Evolutionary conservation across 2,888 invertebrate species (phyloP).

Genomic region (Drosophila pseudotakahashii): DNA sequence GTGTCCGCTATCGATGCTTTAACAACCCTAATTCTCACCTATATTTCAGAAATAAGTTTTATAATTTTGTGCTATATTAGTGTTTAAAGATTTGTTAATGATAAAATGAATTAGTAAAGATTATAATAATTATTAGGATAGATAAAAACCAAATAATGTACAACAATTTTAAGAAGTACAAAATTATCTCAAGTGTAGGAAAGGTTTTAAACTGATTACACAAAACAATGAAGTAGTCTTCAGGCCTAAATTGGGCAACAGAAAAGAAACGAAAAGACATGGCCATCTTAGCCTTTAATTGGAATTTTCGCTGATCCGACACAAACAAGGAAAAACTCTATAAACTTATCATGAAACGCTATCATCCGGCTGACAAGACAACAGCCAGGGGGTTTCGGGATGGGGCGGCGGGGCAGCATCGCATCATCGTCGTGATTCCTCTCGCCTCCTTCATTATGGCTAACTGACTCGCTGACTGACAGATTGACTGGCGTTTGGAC

Average conservation of each 20-base stretch:
- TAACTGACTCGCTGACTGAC: conserved; percentile 77
- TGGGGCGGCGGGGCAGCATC: conserved; percentile 45
- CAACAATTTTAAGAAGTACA: too few relatives aligned
- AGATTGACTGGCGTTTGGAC: conserved; percentile 73
- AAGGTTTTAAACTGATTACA: background rate
- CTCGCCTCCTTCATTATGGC: conserved; percentile 66
- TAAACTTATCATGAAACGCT: conserved; percentile 44
- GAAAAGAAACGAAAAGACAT: background rate
- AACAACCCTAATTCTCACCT: too few relatives aligned
- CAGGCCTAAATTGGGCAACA: background rate
- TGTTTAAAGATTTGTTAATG: too few relatives aligned
- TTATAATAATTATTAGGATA: too few relatives aligned
- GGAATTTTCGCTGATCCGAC: conserved; percentile 56
- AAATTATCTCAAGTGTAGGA: background rate
- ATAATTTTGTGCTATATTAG: too few relatives aligned
- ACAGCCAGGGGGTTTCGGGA: background rate
- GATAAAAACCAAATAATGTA: too few relatives aligned
- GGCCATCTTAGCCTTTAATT: conserved; percentile 41
- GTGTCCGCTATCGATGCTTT: too few relatives aligned
- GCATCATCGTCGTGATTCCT: conserved; percentile 50
- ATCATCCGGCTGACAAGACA: conserved; percentile 39
- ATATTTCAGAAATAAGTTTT: too few relatives aligned
- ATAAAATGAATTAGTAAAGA: too few relatives aligned
- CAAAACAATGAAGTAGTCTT: background rate
- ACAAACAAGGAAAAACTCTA: conserved; percentile 42